Conservation (phyloP, 2,113 vertebrate genomes). For the Irena cyanogastra region DNA sequence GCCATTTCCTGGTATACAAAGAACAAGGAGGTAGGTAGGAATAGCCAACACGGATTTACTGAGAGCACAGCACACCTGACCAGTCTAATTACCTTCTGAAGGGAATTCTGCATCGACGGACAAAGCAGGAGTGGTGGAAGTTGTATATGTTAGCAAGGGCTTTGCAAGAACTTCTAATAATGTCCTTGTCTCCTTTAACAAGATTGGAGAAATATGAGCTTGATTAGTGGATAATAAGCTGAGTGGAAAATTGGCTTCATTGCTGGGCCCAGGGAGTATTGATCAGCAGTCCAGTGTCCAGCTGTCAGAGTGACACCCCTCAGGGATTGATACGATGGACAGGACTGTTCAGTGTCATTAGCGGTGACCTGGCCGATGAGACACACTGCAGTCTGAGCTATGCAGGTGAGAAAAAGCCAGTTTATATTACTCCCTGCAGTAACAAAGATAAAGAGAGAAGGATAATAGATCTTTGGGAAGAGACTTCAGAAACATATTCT, state of each 20-base stretch:
- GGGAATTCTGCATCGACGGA: not conserved
- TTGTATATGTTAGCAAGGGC: not conserved
- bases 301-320: not conserved
- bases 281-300: not conserved
- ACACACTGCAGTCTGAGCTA: not conserved
- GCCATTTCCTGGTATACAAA: not conserved
- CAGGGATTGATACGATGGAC: accelerated
- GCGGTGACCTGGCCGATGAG: not conserved
- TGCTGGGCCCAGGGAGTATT: not conserved
- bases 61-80: not conserved
- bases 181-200: not conserved
- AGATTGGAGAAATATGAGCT: not conserved
- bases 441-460: not conserved
- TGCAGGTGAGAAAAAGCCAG: not conserved
- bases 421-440: not conserved
- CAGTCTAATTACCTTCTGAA: not conserved
- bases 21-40: not conserved
- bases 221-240: no score
- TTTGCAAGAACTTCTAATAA: not conserved
- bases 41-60: not conserved
- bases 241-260: not conserved
- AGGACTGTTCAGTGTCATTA: not conserved
- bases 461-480: not conserved
- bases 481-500: not conserved
- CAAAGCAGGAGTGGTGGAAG: not conserved